phyloP scores from a whole-genome alignment of 2,888 invertebrate species.

The Agriopis aurantiaria region DNA sequence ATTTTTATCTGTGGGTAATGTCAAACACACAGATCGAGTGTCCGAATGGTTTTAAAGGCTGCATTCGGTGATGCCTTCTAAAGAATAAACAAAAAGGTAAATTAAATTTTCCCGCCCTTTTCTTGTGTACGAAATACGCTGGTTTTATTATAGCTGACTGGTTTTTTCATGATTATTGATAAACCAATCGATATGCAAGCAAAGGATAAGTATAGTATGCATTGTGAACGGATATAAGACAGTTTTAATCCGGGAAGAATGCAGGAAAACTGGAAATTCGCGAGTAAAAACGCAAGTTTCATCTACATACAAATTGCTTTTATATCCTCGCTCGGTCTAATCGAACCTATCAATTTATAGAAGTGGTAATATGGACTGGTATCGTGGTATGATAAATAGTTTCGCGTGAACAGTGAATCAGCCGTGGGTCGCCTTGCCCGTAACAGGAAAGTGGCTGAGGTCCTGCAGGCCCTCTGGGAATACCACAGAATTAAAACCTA shows the following conservation, averaged over 20 bases:
- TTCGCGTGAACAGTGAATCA: slow-evolving; percentile 67
- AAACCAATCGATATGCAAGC: too few relatives aligned
- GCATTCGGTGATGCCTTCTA: too few relatives aligned
- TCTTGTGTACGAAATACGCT: too few relatives aligned
- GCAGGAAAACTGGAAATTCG: background rate
- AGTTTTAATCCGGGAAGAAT: background rate
- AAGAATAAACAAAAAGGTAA: too few relatives aligned
- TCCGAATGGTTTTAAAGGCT: too few relatives aligned
- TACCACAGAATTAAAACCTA: background rate
- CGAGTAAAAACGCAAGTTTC: background rate
- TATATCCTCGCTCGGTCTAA: background rate
- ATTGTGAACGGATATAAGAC: background rate
- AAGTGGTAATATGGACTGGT: background rate
- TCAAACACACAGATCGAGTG: too few relatives aligned
- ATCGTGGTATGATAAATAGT: slow-evolving; percentile 48
- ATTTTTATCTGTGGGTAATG: too few relatives aligned
- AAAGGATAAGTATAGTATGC: too few relatives aligned
- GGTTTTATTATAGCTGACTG: too few relatives aligned
- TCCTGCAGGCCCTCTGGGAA: slow-evolving; percentile 47
- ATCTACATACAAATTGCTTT: background rate
- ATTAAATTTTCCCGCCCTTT: too few relatives aligned
- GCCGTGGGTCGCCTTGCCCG: slow-evolving; percentile 64
- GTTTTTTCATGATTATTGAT: too few relatives aligned
- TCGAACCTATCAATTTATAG: slow-evolving; percentile 12
- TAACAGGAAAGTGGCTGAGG: slow-evolving; percentile 66